These are phyloP conservation scores for Capreolus pygargus DNA, from an alignment of 2,113 vertebrate species.

Conservation along the genomic window DNA sequence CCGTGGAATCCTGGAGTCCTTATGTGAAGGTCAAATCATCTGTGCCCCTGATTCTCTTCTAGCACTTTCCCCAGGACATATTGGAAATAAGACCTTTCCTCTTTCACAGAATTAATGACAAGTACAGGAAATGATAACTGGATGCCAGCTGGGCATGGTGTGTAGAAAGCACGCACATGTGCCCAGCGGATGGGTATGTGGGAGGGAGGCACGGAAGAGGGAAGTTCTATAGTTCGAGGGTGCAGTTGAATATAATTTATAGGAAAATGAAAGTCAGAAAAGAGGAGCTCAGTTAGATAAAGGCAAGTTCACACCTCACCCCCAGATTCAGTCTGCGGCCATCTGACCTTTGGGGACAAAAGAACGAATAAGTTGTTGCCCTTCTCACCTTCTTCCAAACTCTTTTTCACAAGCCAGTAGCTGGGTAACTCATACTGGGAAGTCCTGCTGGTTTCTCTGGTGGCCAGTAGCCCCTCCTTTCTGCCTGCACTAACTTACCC, in stretches of 20 bases:
- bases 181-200: rapidly evolving
- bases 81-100: neutral
- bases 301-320: neutral
- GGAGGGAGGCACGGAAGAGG: neutral
- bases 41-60: too few relatives aligned
- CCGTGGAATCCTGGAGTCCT: neutral
- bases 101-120: neutral
- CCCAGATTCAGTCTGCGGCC: slow-evolving; percentile 10
- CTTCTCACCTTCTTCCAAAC: slow-evolving; percentile 16
- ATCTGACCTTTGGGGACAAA: slow-evolving; percentile 63
- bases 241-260: slow-evolving; percentile 29
- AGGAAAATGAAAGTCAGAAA: slow-evolving; percentile 69
- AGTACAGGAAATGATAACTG: neutral
- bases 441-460: neutral
- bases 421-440: neutral
- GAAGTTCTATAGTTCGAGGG: neutral
- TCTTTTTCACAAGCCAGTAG: neutral
- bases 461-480: neutral
- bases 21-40: rapidly evolving
- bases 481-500: neutral
- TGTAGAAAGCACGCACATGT: rapidly evolving
- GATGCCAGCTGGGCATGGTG: neutral
- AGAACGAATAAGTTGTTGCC: neutral
- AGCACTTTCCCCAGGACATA: neutral
- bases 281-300: neutral